Base-by-base conservation (phyloP, 2,113 vertebrate species). In the Peromyscus californicus region DNA sequence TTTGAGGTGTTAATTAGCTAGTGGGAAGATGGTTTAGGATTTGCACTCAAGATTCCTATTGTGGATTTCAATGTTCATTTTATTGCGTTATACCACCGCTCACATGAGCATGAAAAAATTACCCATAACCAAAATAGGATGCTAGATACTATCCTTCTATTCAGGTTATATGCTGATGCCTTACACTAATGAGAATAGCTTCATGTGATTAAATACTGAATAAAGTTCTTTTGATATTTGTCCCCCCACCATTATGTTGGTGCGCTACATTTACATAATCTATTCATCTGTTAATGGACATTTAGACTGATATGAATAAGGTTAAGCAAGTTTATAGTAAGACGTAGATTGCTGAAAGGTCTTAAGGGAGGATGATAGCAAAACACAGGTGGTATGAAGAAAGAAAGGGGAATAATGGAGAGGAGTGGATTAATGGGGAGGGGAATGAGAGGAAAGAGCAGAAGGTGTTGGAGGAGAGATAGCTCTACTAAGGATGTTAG, bases 141-240 rank as follows among this genome's bases (percentile, higher is more conserved):
- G 15, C 70, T 82, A 89, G 39, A 65, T 93, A 94, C 80, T 31
- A 80, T 45, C 16, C 39, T 74, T 82, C 33, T 48, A 54, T 94
- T 93, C 11, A 7, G 7, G 36, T 5, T 48, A 69, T 85, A 83
- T 31, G 61, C 48, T 59, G 72, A 91, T 42, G 29, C 10, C 10
- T 51, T 65, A 89, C 13, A 51, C 5, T 94, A 93, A 94, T 7
- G 11, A 36, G 3, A 16, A 59, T 65, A 51, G 61, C 39, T 96
- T 57, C 61, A 79, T 79, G 79, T 93, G 33, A 83, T 17, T 91
- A 88, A 61, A 19, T 93, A 75, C 13, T 78, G 22, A 93, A 84
- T 84, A 15, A 39, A 42, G 3, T 42, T 63, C 22, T 80, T 54
- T 54, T 36, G 76, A 36, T 80, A 80, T 36, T 54, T 36, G 31